Base-by-base conservation (phyloP, 2,113 vertebrate genomes). In the Bucco capensis region DNA sequence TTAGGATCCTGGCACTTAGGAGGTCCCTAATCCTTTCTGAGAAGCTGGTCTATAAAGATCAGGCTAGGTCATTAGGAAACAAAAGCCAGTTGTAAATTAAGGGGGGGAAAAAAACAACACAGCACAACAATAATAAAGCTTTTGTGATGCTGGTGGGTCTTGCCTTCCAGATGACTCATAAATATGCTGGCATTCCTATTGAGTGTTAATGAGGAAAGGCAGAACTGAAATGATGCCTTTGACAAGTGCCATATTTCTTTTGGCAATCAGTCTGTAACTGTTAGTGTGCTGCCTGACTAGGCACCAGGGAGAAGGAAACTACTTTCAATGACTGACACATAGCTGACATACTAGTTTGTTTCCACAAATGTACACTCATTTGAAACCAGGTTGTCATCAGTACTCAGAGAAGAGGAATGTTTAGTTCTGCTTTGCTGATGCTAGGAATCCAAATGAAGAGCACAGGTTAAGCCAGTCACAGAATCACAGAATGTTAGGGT, bases 221-320 rank as follows among this genome's bases (percentile, higher is more conserved):
- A 79, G 83, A 75, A 84, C 57, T 84, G 90, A 86, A 93, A 92
- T 94, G 76, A 84, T 54, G 50, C 77, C 58, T 83, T 86, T 94
- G 86, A 95, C 88, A 96, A 66, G 86, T 88, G 73, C 83, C 70
- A 24, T 93, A 82, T 82, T 93, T 90, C 77, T 90, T 92, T 33
- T 82, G 86, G 86, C 88, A 90, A 86, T 92, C 73, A 44, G 62
- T 40, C n/a, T 66, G 74, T 92, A 86, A 93, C 90, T 84, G 83
- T 50, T 46, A 50, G 33, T 28, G 66, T 84, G 73, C 80, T 94
- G 83, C 86, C 78, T 96, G 66, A 53, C 83, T 84, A 33, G 30
- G 81, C 58, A 95, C 50, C 27, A 61, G 79, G 81, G 89, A 82
- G 37, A 84, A 54, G 1, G 8, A 94, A 31, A 70, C 58, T 83